A percentile compares a stretch with the other conserved stretches of the same genome.
Conservation (phyloP, 2,888 invertebrate genomes). For the Sinotaia quadrata region DNA sequence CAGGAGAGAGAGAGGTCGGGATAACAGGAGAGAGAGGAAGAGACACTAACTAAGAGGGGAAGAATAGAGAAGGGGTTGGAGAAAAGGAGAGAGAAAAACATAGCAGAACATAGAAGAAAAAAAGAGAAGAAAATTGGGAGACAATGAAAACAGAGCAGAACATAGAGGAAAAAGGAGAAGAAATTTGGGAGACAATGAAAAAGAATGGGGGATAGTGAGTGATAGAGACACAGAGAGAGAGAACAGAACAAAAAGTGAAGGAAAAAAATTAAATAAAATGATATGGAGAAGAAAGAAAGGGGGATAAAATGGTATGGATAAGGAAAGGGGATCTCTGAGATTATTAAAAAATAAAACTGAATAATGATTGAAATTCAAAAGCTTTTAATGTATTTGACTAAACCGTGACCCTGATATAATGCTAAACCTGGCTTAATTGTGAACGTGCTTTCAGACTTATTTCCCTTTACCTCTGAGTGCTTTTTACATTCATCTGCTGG, state of each 20-base stretch:
- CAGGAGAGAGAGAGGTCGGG: too few species aligned
- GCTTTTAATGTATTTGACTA: too few species aligned
- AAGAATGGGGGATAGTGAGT: neutral
- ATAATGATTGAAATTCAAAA: too few species aligned
- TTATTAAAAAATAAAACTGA: too few species aligned
- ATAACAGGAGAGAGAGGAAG: too few species aligned
- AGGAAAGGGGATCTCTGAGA: neutral
- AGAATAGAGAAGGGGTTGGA: neutral
- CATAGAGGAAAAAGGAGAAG: neutral
- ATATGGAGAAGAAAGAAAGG: neutral
- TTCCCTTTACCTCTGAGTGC: too few species aligned
- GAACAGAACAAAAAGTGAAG: neutral
- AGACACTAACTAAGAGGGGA: neutral
- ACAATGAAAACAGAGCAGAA: neutral
- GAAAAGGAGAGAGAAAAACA: neutral
- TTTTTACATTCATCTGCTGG: too few species aligned
- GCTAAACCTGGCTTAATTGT: too few species aligned
- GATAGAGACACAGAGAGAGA: neutral
- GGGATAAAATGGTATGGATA: neutral
- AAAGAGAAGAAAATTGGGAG: too few species aligned
- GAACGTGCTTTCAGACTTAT: too few species aligned
- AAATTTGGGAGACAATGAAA: neutral
- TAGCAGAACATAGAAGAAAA: too few species aligned
- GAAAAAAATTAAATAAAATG: neutral
- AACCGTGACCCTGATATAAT: too few species aligned